A percentile compares a stretch with the other conserved stretches of the same genome.
These are phyloP conservation scores for Prenolepis imparis DNA, from an alignment of 2,888 invertebrate genomes.

Conservation along the genomic window DNA sequence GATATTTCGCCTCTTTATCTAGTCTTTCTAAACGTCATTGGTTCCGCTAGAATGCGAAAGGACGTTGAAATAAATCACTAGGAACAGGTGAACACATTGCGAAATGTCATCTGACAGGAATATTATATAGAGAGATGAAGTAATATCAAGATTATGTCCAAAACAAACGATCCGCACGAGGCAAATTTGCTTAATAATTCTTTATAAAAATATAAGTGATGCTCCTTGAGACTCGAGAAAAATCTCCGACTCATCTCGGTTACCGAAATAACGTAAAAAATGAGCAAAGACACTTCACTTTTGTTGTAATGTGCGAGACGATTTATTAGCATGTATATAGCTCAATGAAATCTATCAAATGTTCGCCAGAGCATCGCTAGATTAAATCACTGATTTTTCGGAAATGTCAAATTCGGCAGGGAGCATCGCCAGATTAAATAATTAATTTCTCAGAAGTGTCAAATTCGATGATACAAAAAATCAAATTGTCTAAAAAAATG, in stretches of 20 bases:
- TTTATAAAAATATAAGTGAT: neutral
- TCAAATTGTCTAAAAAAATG: neutral
- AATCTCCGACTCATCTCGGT: neutral
- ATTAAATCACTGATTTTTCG: neutral
- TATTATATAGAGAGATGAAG: constrained; percentile 33
- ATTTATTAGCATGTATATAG: neutral
- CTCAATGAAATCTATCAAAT: neutral
- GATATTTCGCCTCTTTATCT: neutral
- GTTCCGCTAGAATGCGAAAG: constrained; percentile 52
- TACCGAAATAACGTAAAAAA: constrained; percentile 18
- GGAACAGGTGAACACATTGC: constrained; percentile 56
- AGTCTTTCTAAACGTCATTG: constrained; percentile 47
- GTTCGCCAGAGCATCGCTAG: neutral
- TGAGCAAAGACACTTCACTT: neutral
- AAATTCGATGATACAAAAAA: neutral
- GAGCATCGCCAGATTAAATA: too few species aligned
- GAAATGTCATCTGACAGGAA: constrained; percentile 24
- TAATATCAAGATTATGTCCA: neutral
- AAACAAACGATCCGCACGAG: neutral
- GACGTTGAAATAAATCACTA: constrained; percentile 56
- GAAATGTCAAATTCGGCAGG: neutral
- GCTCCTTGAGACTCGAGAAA: neutral
- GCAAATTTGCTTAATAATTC: neutral
- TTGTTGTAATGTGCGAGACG: neutral
- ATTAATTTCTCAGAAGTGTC: neutral